Base-by-base conservation (phyloP, 1,140 invertebrate species). In the Physella acuta region DNA sequence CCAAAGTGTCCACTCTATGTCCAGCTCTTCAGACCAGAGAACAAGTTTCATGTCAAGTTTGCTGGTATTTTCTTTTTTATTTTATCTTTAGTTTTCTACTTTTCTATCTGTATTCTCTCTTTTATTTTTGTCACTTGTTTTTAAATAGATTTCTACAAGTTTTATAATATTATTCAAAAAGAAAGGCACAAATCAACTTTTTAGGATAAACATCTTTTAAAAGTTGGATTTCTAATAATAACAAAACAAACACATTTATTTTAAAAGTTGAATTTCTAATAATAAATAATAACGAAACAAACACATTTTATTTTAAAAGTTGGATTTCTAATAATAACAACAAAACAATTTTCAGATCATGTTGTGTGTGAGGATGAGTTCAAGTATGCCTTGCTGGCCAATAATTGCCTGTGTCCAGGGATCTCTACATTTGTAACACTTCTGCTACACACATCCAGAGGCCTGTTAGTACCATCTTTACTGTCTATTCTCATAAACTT, bases 21-120 rank as follows among this genome's bases (percentile, higher is more conserved):
- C 58, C 97, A 99, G 86, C 96, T 99, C 73, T 98, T 98, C 87
- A 88, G 95, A 81, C 94, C 95, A 44, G 95, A 99, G 86, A 98
- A 98, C 82, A 99, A 98, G 84, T 89, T 99, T 71, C 96, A 99
- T 87, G 95, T 99, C 26, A 96, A 97, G 85, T 98, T 98, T 85
- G 96, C 97, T 71, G 87, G 88, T 87, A 78, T 56, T 65, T 56
- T n/a, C n/a, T n/a, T n/a, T 44, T 62, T 17, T 14, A 20, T 61
- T 34, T 20, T 61, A 31, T 34, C 17, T 31, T 1, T 28, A 0
- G 20, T 61, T 31, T 31, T 61, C 20, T 61, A 8, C n/a, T 61
- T 17, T 61, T 61, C n/a, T 61, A 17, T 34, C 1, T 49, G 11
- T 49, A n/a, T 49, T 49, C n/a, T 49, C 28, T 26, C 26, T 16